A percentile compares a stretch with the other conserved stretches of the same genome.
These are phyloP conservation scores for Nesidiocoris tenuis DNA, from an alignment of 2,888 invertebrate genomes.

Conservation along the genomic window DNA sequence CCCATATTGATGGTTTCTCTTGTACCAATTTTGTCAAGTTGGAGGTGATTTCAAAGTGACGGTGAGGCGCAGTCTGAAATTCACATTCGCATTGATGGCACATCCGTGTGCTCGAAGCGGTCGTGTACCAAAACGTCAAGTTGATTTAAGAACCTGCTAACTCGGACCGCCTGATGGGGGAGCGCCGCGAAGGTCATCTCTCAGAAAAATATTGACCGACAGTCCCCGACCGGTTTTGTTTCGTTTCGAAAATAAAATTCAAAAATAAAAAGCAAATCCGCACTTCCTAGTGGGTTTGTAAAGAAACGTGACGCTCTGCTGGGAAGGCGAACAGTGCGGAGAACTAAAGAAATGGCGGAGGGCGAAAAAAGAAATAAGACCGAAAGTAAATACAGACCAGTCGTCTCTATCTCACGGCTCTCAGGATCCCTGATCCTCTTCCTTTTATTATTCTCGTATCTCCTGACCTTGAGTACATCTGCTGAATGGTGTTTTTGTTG, in stretches of 20 bases:
- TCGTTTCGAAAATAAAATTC: background rate
- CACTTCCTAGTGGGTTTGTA: background rate
- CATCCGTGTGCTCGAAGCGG: no score
- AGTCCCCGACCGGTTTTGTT: background rate
- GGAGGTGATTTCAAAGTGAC: no score
- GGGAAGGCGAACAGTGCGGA: background rate
- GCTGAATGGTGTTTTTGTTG: background rate
- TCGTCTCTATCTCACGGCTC: background rate
- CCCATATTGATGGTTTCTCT: no score
- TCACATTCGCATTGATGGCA: no score
- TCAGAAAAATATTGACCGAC: background rate
- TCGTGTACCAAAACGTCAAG: no score
- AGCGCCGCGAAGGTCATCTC: background rate
- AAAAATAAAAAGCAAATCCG: background rate
- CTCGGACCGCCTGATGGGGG: background rate
- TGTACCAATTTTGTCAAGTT: no score
- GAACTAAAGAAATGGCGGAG: background rate
- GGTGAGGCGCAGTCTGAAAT: no score
- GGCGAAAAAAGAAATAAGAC: background rate
- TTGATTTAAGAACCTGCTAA: no score
- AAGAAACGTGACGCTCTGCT: background rate
- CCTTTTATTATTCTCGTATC: background rate
- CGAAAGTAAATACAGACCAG: background rate
- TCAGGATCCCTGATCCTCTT: background rate
- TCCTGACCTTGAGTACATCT: background rate